Evolutionary conservation across 1,140 invertebrate species (phyloP).

Genomic region (Hormaphis cornu): DNA sequence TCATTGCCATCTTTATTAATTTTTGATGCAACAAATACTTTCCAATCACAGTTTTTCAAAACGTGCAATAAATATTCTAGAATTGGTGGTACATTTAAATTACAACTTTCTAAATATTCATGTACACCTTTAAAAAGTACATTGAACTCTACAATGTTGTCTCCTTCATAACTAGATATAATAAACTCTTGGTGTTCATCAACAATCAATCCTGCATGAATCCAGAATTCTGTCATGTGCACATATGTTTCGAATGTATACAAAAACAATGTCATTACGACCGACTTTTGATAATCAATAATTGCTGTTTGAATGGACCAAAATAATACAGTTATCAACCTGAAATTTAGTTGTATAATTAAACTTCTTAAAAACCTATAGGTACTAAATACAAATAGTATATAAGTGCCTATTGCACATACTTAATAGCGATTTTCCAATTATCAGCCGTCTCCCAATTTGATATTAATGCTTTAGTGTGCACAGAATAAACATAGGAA

Average conservation of each 20-base stretch:
- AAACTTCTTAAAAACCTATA: not conserved
- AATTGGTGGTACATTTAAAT: slow-evolving; percentile 3
- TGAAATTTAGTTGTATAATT: slow-evolving; percentile 1
- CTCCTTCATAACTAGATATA: slow-evolving; percentile 16
- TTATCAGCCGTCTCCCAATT: slow-evolving; percentile 8
- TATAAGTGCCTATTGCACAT: not conserved
- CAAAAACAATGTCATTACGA: slow-evolving; percentile 1
- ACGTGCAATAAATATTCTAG: slow-evolving; percentile 1
- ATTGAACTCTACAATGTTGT: slow-evolving; percentile 3
- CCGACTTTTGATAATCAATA: slow-evolving; percentile 10
- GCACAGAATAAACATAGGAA: slow-evolving; percentile 5
- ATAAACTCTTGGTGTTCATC: slow-evolving; percentile 19
- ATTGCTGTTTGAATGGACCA: slow-evolving; percentile 11
- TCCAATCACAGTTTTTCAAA: slow-evolving; percentile 19
- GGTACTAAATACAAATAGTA: not conserved
- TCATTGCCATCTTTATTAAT: not conserved
- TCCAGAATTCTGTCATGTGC: slow-evolving; percentile 24
- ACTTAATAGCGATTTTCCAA: slow-evolving; percentile 16
- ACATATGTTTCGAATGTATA: slow-evolving; percentile 23
- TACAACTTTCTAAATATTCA: not conserved
- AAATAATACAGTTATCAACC: slow-evolving; percentile 19
- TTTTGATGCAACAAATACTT: slow-evolving; percentile 24
- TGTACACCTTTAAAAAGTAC: slow-evolving; percentile 10
- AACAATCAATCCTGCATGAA: slow-evolving; percentile 7
- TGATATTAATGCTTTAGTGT: not conserved